Evolutionary conservation across 2,888 invertebrate species (phyloP), one percentile per base, ranked within the genome.

Genomic region (Lottia scabra): DNA sequence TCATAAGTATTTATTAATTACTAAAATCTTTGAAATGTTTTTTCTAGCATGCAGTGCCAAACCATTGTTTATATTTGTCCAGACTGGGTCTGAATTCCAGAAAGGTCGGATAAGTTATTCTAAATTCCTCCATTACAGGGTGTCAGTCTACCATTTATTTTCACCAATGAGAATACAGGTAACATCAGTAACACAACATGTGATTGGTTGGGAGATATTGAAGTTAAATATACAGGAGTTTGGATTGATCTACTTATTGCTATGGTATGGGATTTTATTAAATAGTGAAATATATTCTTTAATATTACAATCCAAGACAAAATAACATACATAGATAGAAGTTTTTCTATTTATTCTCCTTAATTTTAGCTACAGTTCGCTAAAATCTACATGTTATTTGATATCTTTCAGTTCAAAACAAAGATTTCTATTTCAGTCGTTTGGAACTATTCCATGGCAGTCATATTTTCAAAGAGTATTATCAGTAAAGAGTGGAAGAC

Each of bases 391-490:
- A n/a, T n/a, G n/a, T n/a, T n/a, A n/a, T n/a, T n/a, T n/a, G n/a
- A n/a, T n/a, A n/a, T n/a, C n/a, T n/a, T n/a, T n/a, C n/a, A n/a
- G n/a, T n/a, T n/a, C n/a, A n/a, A n/a, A n/a, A n/a, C n/a, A n/a
- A n/a, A n/a, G 2, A 30, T 6, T 16, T 43, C 16, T 65, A 64
- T 77, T 80, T 8, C 78, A 87, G 87, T 84, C 83, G n/a, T 79
- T 87, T 73, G 87, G 87, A 23, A 85, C 84, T 2, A 87, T 87
- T 67, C 87, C 87, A 0, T 87, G 87, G 87, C 87, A 88, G 79
- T 79, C 87, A 2, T 87, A 87, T 76, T 87, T 88, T 74, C 88
- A 88, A 81, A 77, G 88, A 19, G 87, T 88, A 15, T 79, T 88
- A 56, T 87, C 87, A 1, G 83, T 84, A 45, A 73, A 76, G 23